Evolutionary conservation across 1,140 invertebrate genomes (phyloP).

Genomic region (Pinna nobilis): DNA sequence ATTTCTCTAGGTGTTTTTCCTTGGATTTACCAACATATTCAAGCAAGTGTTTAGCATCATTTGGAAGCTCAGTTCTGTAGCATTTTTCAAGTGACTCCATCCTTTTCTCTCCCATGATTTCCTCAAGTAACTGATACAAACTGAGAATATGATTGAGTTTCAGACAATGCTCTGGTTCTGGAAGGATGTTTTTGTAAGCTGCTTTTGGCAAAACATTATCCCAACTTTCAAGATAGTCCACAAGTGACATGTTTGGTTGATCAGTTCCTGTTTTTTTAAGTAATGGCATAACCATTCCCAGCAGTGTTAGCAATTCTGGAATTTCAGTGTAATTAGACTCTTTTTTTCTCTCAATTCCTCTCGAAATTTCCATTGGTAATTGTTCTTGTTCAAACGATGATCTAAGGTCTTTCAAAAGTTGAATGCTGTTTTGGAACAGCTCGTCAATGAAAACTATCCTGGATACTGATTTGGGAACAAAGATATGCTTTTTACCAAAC

Average conservation of each 20-base stretch:
- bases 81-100: slow-evolving; percentile 23
- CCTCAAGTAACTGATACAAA: slow-evolving; percentile 29
- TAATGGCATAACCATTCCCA: slow-evolving; percentile 34
- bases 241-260: background rate
- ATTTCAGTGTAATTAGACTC: slow-evolving; percentile 16
- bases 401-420: background rate
- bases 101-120: slow-evolving; percentile 26
- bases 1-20: slow-evolving; percentile 17
- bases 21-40: background rate
- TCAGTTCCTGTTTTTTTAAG: slow-evolving; percentile 33
- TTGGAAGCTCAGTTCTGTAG: slow-evolving; percentile 1
- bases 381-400: slow-evolving; percentile 12
- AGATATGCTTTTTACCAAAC: slow-evolving; percentile 19
- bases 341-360: slow-evolving; percentile 8
- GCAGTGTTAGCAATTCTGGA: slow-evolving; percentile 11
- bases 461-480: background rate
- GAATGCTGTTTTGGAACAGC: slow-evolving; percentile 32
- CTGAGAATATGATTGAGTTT: slow-evolving; percentile 34
- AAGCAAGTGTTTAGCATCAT: slow-evolving; percentile 15
- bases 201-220: slow-evolving; percentile 7
- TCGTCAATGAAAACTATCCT: slow-evolving; percentile 29
- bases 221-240: slow-evolving; percentile 34
- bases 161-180: slow-evolving; percentile 23
- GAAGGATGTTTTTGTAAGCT: slow-evolving; percentile 19
- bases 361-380: slow-evolving; percentile 10